Evolutionary conservation across 1,140 invertebrate species (phyloP).

Genomic region (Polypedilum pembai): DNA sequence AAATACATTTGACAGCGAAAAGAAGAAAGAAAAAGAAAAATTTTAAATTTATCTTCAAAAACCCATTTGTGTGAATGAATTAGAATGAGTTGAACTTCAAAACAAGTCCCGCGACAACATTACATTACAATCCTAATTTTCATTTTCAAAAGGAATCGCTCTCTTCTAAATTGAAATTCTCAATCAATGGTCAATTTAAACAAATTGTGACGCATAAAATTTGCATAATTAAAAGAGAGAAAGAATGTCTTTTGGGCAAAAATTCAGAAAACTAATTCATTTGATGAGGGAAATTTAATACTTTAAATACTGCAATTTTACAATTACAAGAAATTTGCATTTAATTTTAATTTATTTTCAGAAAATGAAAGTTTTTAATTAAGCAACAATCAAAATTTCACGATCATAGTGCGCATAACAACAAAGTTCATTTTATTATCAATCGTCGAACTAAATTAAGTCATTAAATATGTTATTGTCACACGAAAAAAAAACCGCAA

Average conservation of each 20-base stretch:
- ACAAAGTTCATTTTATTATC: no score
- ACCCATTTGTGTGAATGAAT: not conserved
- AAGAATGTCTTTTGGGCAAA: no score
- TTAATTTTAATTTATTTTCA: no score
- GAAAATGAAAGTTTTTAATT: no score
- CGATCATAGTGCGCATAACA: not conserved
- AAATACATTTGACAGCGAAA: no score
- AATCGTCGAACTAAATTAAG: not conserved
- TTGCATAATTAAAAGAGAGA: conserved; percentile 4
- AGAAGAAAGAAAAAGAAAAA: no score
- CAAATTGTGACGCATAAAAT: conserved; percentile 28
- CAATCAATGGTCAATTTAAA: conserved; percentile 27
- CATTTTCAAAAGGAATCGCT: not conserved
- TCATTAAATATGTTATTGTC: conserved; percentile 6
- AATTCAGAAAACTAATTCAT: no score
- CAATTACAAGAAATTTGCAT: no score
- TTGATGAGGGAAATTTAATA: no score
- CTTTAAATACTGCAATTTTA: no score
- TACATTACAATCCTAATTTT: conserved; percentile 24
- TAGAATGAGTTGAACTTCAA: not conserved
- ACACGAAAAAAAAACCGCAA: not conserved
- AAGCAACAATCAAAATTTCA: not conserved
- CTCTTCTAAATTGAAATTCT: conserved; percentile 25
- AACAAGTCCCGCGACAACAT: not conserved
- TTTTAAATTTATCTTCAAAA: not conserved